These are phyloP conservation scores for Zoroaster sp. DNA, from an alignment of 53 echinoderm and acorn worm species.

Conservation along the genomic window DNA sequence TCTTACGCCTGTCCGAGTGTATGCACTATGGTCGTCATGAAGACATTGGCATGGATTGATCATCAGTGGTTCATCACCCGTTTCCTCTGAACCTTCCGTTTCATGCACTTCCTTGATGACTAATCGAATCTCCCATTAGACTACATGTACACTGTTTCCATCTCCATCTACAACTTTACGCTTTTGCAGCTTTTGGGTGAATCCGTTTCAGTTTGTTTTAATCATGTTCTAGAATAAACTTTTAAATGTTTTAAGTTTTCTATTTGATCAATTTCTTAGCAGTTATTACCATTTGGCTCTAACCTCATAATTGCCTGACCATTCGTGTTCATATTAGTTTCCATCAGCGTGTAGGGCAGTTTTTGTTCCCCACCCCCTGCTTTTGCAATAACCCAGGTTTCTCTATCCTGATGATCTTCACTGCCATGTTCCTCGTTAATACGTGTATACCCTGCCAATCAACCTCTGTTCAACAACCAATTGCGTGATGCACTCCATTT, in stretches of 20 bases:
- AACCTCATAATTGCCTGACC: conserved; percentile 7
- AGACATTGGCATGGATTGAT: conserved; percentile 43
- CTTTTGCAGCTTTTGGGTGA: conserved; percentile 31
- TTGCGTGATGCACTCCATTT: conserved; percentile 3
- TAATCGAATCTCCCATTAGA: not conserved
- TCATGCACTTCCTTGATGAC: not conserved
- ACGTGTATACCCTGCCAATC: not conserved
- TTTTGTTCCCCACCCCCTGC: not conserved
- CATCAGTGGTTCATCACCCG: not conserved
- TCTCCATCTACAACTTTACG: conserved; percentile 4
- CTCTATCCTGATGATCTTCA: conserved; percentile 16
- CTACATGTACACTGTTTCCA: not conserved
- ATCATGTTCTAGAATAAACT: not conserved
- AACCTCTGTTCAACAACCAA: not conserved
- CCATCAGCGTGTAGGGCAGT: conserved; percentile 7
- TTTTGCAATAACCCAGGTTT: conserved; percentile 38
- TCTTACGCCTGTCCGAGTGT: not conserved
- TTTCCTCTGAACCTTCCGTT: not conserved
- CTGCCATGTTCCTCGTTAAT: conserved; percentile 6
- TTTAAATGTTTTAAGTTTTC: not conserved
- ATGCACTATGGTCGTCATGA: not conserved
- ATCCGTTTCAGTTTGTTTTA: not conserved
- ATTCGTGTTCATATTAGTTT: not conserved
- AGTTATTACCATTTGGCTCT: not conserved
- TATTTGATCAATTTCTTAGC: not conserved